phyloP scores from a whole-genome alignment of 2,113 vertebrate species.

The Eidolon helvum region DNA sequence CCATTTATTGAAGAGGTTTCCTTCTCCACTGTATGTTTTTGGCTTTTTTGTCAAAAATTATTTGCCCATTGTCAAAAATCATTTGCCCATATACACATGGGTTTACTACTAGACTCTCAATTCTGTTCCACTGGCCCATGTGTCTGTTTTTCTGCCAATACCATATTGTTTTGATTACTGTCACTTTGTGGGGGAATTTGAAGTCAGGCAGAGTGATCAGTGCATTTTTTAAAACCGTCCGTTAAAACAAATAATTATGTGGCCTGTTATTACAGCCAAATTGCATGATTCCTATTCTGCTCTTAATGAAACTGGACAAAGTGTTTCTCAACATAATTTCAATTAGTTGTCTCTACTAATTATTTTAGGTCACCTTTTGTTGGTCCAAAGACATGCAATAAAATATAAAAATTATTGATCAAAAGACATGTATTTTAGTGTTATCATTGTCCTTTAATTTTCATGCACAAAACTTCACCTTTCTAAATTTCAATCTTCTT shows the following conservation, averaged over 20 bases:
- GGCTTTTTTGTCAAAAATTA: no score
- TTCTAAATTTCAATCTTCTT: neutral
- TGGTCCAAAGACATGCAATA: neutral
- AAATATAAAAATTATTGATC: neutral
- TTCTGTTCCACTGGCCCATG: no score
- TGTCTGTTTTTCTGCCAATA: no score
- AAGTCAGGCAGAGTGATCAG: no score
- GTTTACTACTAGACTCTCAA: no score
- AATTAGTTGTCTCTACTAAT: neutral
- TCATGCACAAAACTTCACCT: neutral
- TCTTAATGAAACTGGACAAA: neutral
- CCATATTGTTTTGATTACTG: no score
- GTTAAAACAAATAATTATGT: neutral
- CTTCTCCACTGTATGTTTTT: no score
- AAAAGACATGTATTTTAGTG: neutral
- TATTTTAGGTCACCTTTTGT: neutral
- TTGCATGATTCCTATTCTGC: neutral
- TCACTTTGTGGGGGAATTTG: no score
- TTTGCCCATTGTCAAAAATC: no score
- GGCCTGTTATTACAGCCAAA: neutral
- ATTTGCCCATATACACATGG: no score
- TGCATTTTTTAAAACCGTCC: neutral
- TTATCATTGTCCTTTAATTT: neutral
- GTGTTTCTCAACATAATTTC: neutral
- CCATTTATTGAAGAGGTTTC: no score